Base-by-base conservation (phyloP, 1,140 invertebrate species). In the Eumaeus atala region DNA sequence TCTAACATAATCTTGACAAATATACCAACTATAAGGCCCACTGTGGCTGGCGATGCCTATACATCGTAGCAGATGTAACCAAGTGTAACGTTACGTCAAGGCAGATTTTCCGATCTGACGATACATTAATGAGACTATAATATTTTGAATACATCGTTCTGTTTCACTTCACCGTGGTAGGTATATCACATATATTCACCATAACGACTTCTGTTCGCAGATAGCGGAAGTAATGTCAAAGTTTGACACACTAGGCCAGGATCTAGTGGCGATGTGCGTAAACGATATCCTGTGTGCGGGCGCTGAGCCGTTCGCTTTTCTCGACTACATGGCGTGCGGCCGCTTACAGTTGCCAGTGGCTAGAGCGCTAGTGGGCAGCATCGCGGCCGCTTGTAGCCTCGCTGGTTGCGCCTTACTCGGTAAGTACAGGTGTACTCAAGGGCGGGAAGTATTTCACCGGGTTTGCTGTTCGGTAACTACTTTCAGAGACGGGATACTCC, bases 191-290 rank as follows among this genome's bases (percentile, higher is more conserved):
- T 44, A 1, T 14, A 16, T 5, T 14, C 9, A 14, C 14, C 6
- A 16, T 44, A 3, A 28, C 12, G 10, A n/a, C 38, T n/a, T 49
- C 14, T n/a, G 12, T 42, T 14, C 56, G 0, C 61, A 97, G 92
- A 92, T 98, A 66, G 97, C 97, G 0, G 90, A 97, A 72, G 90
- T 91, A 54, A 91, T 91, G 53, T 90, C 92, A 16, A 92, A 93
- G 48, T 96, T 97, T 76, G 89, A 93, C 61, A 94, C 93, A 0
- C 91, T 99, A 54, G 98, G 98, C 1, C 94, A 97, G 67, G 98
- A 99, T 88, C 89, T 99, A 34, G 97, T 99, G 9, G 98, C 97
- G 9, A 98, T 98, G 96, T 98, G 96, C 77, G 97, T 97, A 2
- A 99, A 99, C 88, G 97, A 99, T 84, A 92, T 99, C 48, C 86